phyloP scores from a whole-genome alignment of 53 echinoderm and acorn worm species.

The Astropecten irregularis region DNA sequence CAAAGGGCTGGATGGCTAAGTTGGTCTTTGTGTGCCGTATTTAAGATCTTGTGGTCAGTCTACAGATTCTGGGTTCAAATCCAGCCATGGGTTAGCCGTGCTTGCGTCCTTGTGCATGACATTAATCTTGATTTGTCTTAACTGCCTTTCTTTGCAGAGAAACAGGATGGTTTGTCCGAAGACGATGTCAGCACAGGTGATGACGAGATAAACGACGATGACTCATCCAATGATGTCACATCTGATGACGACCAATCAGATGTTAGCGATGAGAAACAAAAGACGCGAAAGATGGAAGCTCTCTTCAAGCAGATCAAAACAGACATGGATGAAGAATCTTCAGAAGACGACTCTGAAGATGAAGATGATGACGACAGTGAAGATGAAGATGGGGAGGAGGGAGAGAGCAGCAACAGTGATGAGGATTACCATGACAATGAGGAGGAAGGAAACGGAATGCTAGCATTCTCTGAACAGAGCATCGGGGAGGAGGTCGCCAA shows the following conservation, averaged over 20 bases:
- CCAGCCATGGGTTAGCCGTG: no score
- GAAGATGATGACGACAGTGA: constrained; percentile 28
- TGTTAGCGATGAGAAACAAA: background rate
- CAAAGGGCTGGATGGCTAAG: no score
- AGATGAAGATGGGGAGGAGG: constrained; percentile 15
- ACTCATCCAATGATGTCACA: no score
- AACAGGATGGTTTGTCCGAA: no score
- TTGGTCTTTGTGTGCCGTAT: no score
- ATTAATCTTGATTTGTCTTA: no score
- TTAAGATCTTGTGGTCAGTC: no score
- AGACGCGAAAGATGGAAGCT: background rate
- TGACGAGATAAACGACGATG: background rate
- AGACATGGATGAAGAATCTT: constrained; percentile 31
- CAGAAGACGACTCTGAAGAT: constrained; percentile 1
- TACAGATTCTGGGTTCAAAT: no score
- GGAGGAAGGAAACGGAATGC: constrained; percentile 1
- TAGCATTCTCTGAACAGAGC: constrained; percentile 62
- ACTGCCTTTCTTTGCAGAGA: no score
- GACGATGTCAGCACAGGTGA: background rate
- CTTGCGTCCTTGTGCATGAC: no score
- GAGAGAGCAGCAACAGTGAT: background rate
- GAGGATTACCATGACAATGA: constrained; percentile 15
- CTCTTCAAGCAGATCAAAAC: constrained; percentile 7
- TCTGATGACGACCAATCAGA: constrained; percentile 51
- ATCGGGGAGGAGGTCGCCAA: constrained; percentile 72